Conservation (phyloP, 1,140 invertebrate species). For the Helicoverpa armigera region DNA sequence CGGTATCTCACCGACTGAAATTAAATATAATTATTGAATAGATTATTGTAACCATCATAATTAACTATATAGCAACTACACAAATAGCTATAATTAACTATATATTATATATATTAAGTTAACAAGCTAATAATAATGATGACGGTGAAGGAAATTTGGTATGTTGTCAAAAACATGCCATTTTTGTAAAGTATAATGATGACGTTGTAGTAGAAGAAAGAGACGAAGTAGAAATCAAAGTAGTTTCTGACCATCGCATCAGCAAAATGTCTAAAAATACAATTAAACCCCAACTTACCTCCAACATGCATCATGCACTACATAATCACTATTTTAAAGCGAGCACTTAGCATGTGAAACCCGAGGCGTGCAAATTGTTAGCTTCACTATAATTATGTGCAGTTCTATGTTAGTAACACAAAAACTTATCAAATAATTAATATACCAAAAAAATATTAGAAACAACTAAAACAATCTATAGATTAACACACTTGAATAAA, state of each 20-base stretch:
- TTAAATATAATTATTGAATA: not conserved
- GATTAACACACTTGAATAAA: no score
- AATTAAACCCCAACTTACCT: slow-evolving; percentile 8
- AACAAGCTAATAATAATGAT: not conserved
- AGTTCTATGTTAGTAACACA: no score
- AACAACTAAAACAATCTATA: not conserved
- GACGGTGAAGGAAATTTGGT: not conserved
- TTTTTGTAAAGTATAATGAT: no score
- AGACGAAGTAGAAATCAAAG: not conserved
- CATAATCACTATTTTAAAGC: no score
- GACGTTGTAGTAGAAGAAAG: no score
- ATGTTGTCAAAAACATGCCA: no score
- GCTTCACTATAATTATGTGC: no score
- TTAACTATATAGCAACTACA: no score
- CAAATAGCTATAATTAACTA: no score
- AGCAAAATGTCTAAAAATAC: not conserved
- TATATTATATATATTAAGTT: no score
- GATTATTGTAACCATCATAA: not conserved
- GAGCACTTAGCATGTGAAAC: not conserved
- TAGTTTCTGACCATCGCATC: not conserved
- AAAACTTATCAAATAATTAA: no score
- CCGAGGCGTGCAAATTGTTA: no score
- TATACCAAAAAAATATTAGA: not conserved
- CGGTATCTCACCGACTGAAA: slow-evolving; percentile 68
- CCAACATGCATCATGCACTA: slow-evolving; percentile 5